phyloP scores from a whole-genome alignment of 2,113 vertebrate genomes.

The Psophia crepitans region DNA sequence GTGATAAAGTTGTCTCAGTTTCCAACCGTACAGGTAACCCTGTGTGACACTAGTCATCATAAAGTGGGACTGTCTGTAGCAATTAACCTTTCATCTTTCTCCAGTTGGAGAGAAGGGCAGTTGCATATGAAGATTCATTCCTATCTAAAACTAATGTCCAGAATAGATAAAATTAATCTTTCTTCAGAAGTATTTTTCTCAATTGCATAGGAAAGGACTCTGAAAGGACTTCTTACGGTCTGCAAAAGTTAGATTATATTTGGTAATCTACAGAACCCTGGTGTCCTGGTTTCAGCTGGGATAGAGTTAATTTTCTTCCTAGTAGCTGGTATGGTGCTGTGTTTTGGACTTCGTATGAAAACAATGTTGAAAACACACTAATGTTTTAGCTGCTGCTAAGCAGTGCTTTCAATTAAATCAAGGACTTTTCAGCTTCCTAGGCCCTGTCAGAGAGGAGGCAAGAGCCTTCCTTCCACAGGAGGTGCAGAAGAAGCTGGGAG shows the following conservation, averaged over 20 bases:
- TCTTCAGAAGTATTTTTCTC: not conserved
- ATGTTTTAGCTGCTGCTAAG: too few species aligned
- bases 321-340: too few species aligned
- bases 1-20: not conserved
- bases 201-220: not conserved
- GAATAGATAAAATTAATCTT: not conserved
- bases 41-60: not conserved
- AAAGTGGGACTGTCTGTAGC: not conserved
- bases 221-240: not conserved
- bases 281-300: too few species aligned
- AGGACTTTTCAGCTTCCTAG: too few species aligned
- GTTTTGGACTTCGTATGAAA: too few species aligned
- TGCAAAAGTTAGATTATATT: not conserved
- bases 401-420: too few species aligned
- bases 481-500: too few species aligned
- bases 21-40: not conserved
- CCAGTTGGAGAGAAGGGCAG: not conserved
- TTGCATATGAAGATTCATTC: not conserved
- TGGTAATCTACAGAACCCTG: not conserved
- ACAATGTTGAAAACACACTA: too few species aligned
- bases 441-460: too few species aligned
- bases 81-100: not conserved
- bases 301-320: too few species aligned
- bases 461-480: too few species aligned
- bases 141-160: not conserved